Conservation (phyloP, 2,888 invertebrate genomes). For the Lacanobia oleracea region DNA sequence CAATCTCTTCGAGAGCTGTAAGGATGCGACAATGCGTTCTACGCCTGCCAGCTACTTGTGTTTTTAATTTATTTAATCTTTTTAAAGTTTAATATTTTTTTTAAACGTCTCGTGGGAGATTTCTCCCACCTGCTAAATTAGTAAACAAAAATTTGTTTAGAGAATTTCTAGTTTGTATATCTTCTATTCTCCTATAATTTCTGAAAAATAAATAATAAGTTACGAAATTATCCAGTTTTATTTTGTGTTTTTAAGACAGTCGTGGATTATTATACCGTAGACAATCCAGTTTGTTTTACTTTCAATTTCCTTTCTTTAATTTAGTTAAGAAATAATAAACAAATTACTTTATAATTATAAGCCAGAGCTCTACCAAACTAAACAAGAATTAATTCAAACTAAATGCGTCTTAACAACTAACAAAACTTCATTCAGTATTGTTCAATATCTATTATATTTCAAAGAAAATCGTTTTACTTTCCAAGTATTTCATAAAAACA, state of each 20-base stretch:
- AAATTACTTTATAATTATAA: neutral
- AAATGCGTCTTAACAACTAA: neutral
- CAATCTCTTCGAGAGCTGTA: neutral
- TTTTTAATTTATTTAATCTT: neutral
- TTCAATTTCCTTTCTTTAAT: neutral
- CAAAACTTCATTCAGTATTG: neutral
- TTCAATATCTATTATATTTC: neutral
- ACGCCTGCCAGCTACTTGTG: neutral
- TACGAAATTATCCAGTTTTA: no score
- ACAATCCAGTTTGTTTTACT: neutral
- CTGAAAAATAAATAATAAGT: no score
- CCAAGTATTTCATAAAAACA: constrained; percentile 17
- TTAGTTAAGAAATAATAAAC: neutral
- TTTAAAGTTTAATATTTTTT: neutral
- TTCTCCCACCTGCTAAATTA: no score
- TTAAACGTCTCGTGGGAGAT: neutral
- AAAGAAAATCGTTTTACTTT: neutral
- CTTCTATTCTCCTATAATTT: no score
- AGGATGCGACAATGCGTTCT: neutral
- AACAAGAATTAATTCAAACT: neutral
- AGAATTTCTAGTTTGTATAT: no score
- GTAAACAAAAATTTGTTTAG: neutral
- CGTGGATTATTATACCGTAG: no score
- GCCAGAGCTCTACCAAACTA: neutral
- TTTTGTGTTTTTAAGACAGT: no score